Evolutionary conservation across 2,113 vertebrate species (phyloP).

Genomic region (pig (Sus scrofa)): DNA sequence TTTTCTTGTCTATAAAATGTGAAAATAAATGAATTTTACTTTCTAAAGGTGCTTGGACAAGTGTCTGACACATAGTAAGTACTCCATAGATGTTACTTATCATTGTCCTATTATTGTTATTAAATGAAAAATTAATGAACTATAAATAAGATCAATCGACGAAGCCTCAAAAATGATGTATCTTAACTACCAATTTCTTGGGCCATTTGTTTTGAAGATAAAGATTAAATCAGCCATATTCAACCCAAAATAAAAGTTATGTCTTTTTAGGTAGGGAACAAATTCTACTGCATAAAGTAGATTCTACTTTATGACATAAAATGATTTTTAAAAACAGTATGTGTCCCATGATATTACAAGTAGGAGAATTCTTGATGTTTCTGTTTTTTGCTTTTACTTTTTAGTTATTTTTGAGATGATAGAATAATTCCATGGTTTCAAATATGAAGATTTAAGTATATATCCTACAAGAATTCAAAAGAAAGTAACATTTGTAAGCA

Average conservation of each 20-base stretch:
- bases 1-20: background rate
- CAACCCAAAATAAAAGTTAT: constrained; percentile 45
- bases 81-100: constrained; percentile 22
- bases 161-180: constrained; percentile 47
- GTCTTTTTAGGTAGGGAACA: background rate
- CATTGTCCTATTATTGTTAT: constrained; percentile 44
- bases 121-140: constrained; percentile 67
- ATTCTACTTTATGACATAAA: background rate
- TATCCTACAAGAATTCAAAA: constrained; percentile 45
- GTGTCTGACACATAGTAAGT: background rate
- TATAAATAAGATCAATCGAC: constrained; percentile 66
- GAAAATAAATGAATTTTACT: constrained; percentile 11
- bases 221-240: constrained; percentile 67
- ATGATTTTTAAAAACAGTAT: background rate
- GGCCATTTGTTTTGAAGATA: constrained; percentile 67
- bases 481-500: background rate
- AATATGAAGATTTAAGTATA: background rate
- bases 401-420: background rate
- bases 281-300: background rate
- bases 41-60: background rate
- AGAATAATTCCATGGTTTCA: background rate
- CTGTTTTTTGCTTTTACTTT: background rate
- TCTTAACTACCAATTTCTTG: constrained; percentile 63
- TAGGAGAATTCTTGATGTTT: background rate
- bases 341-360: background rate